phyloP scores from a whole-genome alignment of 35 echinoderm and acorn worm genomes.

The Apostichopus japonicus region DNA sequence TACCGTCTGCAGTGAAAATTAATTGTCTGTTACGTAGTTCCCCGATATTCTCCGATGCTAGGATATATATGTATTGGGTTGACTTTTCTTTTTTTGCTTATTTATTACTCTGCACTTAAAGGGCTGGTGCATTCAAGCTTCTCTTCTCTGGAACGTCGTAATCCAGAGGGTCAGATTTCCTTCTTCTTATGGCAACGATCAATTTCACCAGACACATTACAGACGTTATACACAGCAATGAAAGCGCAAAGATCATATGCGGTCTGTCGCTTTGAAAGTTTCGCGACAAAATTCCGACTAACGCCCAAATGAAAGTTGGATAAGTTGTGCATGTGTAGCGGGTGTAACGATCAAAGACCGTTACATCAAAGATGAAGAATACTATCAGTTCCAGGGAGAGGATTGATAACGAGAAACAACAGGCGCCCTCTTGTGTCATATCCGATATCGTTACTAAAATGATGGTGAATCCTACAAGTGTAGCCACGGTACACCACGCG shows the following conservation, averaged over 20 bases:
- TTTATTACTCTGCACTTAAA: not conserved
- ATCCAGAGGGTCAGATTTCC: conserved; percentile 12
- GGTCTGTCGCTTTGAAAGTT: conserved; percentile 23
- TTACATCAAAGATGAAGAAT: conserved; percentile 49
- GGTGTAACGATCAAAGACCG: conserved; percentile 44
- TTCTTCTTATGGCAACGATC: not conserved
- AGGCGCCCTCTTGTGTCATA: not conserved
- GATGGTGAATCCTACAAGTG: conserved; percentile 42
- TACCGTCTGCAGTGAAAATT: too few relatives aligned
- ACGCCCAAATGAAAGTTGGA: conserved; percentile 44
- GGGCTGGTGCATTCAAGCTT: not conserved
- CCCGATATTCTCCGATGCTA: too few relatives aligned
- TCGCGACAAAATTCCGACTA: not conserved
- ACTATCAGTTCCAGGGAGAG: conserved; percentile 38
- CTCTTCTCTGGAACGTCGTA: conserved; percentile 3
- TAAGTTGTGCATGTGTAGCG: conserved; percentile 49
- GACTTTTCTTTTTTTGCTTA: too few relatives aligned
- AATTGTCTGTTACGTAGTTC: too few relatives aligned
- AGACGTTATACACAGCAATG: not conserved
- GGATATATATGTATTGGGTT: too few relatives aligned
- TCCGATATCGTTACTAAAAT: conserved; percentile 20
- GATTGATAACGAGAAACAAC: conserved; percentile 25
- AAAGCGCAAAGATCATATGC: conserved; percentile 19
- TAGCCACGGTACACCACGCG: conserved; percentile 50
- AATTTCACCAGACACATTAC: not conserved